phyloP scores from a whole-genome alignment of 92 coral and sea anemone species.

The Porites cylindrica region DNA sequence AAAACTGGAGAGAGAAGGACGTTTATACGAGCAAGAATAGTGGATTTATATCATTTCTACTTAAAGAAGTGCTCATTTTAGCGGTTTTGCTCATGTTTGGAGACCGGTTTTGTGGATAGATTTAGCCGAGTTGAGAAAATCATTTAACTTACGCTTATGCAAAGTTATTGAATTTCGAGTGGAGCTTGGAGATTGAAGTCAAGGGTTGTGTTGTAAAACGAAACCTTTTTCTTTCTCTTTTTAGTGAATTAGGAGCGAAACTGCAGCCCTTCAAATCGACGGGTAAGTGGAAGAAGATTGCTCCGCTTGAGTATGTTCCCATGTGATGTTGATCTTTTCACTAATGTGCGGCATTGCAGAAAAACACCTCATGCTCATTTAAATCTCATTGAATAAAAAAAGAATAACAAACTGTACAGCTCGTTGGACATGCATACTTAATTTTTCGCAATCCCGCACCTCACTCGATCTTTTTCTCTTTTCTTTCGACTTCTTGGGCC shows the following conservation, averaged over 20 bases:
- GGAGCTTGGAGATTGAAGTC: too few relatives aligned
- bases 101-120: slow-evolving; percentile 33
- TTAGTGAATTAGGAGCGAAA: too few relatives aligned
- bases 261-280: slow-evolving; percentile 6
- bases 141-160: too few relatives aligned
- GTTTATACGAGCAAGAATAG: neutral
- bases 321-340: slow-evolving; percentile 16
- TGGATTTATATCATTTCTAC: slow-evolving; percentile 14
- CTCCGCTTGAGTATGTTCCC: slow-evolving; percentile 22
- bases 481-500: slow-evolving; percentile 44
- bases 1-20: slow-evolving; percentile 31
- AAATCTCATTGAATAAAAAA: slow-evolving; percentile 28
- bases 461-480: slow-evolving; percentile 34
- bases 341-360: too few relatives aligned
- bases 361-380: too few relatives aligned
- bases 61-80: slow-evolving; percentile 14
- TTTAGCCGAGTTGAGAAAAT: slow-evolving; percentile 17
- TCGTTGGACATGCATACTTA: slow-evolving; percentile 10
- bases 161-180: too few relatives aligned
- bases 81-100: slow-evolving; percentile 23
- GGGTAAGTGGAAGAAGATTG: slow-evolving; percentile 9
- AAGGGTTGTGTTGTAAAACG: too few relatives aligned
- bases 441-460: slow-evolving; percentile 22
- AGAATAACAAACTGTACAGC: slow-evolving; percentile 39
- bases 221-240: too few relatives aligned